A percentile compares a stretch with the other conserved stretches of the same genome.
phyloP scores from a whole-genome alignment of 2,888 invertebrate species.

The Catocala sponsa region DNA sequence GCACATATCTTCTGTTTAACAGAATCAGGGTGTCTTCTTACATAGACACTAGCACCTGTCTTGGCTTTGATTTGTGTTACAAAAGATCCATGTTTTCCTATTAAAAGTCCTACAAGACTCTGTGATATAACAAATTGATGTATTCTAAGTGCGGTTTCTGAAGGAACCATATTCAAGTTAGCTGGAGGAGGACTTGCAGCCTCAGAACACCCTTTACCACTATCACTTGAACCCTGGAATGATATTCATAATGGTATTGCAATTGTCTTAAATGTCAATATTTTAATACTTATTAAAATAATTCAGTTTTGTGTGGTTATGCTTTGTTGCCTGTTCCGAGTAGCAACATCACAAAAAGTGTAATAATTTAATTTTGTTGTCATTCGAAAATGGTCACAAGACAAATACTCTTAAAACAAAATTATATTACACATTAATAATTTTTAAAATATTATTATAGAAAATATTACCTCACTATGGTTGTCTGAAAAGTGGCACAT shows the following conservation, averaged over 20 bases:
- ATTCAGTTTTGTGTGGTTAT: too few relatives aligned
- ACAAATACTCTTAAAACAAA: background rate
- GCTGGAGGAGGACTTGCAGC: slow-evolving; percentile 91
- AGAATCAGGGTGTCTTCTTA: slow-evolving; percentile 93
- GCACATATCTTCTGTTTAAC: slow-evolving; percentile 94
- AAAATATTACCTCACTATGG: slow-evolving; percentile 88
- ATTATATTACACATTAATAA: background rate
- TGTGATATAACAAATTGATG: slow-evolving; percentile 93
- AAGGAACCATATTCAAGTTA: slow-evolving; percentile 84
- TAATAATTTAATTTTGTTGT: too few relatives aligned
- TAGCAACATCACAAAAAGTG: too few relatives aligned
- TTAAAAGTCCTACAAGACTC: slow-evolving; percentile 94
- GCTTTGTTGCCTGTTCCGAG: too few relatives aligned
- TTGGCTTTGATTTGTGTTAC: slow-evolving; percentile 94
- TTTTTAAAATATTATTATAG: background rate
- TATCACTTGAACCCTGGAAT: slow-evolving; percentile 92
- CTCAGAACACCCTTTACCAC: slow-evolving; percentile 94
- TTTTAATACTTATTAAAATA: too few relatives aligned
- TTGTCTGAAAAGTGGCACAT: slow-evolving; percentile 91
- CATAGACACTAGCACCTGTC: slow-evolving; percentile 93
- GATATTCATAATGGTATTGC: background rate
- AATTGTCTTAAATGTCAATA: background rate
- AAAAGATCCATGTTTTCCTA: slow-evolving; percentile 94
- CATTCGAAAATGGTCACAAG: too few relatives aligned
- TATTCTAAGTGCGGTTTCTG: slow-evolving; percentile 81